phyloP scores from a whole-genome alignment of 2,113 vertebrate species.

The Catharus bicknelli region DNA sequence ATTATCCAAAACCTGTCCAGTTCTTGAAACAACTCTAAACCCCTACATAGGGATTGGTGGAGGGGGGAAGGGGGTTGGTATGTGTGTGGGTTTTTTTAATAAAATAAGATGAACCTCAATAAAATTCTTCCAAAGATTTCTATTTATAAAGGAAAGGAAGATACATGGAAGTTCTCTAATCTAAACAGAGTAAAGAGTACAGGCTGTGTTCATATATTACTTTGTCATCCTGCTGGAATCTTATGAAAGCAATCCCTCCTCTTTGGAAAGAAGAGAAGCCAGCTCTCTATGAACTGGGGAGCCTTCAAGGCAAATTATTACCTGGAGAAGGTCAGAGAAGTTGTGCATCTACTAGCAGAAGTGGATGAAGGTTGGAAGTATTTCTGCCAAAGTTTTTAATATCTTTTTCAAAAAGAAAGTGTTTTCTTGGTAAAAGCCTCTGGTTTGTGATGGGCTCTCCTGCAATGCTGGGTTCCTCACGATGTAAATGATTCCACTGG shows the following conservation, averaged over 20 bases:
- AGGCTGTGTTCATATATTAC: not conserved
- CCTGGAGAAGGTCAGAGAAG: not conserved
- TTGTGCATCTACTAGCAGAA: not conserved
- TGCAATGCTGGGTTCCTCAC: not conserved
- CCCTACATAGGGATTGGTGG: not conserved
- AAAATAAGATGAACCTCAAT: not conserved
- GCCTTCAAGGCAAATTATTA: not conserved
- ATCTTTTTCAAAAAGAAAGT: not conserved
- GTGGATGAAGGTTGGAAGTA: not conserved
- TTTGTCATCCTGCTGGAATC: not conserved
- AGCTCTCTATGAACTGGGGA: not conserved
- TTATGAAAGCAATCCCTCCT: not conserved
- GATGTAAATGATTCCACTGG: not conserved
- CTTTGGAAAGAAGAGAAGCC: not conserved
- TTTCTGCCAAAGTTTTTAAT: not conserved
- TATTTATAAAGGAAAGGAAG: not conserved
- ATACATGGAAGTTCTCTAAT: not conserved
- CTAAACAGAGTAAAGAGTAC: not conserved
- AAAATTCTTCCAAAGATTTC: not conserved
- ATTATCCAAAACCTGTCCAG: not conserved
- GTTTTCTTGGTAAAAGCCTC: not conserved
- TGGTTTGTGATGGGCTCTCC: not conserved
- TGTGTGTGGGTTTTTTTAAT: not conserved
- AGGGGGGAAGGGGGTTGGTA: accelerated
- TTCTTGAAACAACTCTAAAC: not conserved